Evolutionary conservation across 2,113 vertebrate genomes (phyloP), one percentile per base, ranked within the genome.

Genomic region (Tretioscincus oriximinensis): DNA sequence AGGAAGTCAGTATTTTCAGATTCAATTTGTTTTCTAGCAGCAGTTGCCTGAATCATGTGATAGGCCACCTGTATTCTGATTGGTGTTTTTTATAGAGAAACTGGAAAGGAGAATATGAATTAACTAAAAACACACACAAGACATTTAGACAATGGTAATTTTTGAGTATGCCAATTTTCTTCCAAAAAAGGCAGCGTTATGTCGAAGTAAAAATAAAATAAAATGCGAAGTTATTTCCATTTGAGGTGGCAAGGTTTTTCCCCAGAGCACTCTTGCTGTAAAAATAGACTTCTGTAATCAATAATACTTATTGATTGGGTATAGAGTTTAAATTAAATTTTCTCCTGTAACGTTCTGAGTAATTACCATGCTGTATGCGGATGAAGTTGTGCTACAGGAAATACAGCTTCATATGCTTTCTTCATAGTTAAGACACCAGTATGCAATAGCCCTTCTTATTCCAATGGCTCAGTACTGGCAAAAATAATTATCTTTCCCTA

Each of bases 171-270:
- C 75, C 81, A 14, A 4, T 58, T 41, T 41, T 41, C 35, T 58
- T 58, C 18, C 18, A 16, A 16, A 79, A 89, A 89, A 76, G 79
- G 14, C 54, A 86, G 86, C 86, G 82, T 89, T 90, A 91, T 51
- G 85, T 84, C 86, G 66, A 58, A 49, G 16, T 61, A 77, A 78
- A 75, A 90, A 41, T 41, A 41, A 41, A 41, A 41, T 41, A 4
- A 41, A 90, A 88, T 73, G 47, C 91, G 91, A 92, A 88, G 86
- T 51, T 79, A 80, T 72, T 82, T 69, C 49, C 88, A 87, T 84
- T 80, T 0, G 26, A 58, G 76, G 75, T 88, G 49, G 24, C 4
- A 72, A 83, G 81, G 2, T 67, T 81, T 90, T 47, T 76, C 90
- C 64, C 75, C 35, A 79, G 86, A 86, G 77, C 1, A 3, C 84